Percentiles rank a stretch among this genome's conserved stretches.
These are phyloP conservation scores for Rhegmatorhina hoffmannsi DNA, from an alignment of 2,113 vertebrate species.

Conservation along the genomic window DNA sequence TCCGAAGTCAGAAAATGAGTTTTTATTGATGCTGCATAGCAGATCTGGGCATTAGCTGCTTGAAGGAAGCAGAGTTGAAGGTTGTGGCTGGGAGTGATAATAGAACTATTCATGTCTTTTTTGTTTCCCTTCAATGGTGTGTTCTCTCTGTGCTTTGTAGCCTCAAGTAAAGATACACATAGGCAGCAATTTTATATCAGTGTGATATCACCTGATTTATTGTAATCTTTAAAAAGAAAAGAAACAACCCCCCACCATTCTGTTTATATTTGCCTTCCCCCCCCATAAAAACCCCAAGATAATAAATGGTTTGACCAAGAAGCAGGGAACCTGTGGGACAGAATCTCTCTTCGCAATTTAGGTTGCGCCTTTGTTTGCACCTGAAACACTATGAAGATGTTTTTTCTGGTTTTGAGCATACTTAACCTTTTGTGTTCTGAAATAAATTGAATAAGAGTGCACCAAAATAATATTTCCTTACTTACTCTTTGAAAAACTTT, in stretches of 20 bases:
- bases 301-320: background rate
- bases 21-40: background rate
- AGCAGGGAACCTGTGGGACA: background rate
- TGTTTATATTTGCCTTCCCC: background rate
- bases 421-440: background rate
- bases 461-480: background rate
- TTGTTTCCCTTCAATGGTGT: background rate
- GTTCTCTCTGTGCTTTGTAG: background rate
- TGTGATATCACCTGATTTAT: background rate
- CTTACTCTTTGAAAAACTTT: slow-evolving; percentile 23
- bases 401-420: background rate
- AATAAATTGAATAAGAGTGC: background rate
- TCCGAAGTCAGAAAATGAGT: background rate
- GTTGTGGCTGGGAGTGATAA: background rate
- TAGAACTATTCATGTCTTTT: background rate
- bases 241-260: background rate
- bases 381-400: background rate
- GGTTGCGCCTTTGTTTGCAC: background rate
- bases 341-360: background rate
- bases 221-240: background rate
- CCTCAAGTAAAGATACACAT: background rate
- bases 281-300: background rate
- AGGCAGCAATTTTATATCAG: background rate
- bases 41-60: background rate
- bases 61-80: background rate